Percentiles rank a stretch among this genome's conserved stretches.
Evolutionary conservation across 2,888 invertebrate genomes (phyloP).

Genomic region (Deilephila elpenor): DNA sequence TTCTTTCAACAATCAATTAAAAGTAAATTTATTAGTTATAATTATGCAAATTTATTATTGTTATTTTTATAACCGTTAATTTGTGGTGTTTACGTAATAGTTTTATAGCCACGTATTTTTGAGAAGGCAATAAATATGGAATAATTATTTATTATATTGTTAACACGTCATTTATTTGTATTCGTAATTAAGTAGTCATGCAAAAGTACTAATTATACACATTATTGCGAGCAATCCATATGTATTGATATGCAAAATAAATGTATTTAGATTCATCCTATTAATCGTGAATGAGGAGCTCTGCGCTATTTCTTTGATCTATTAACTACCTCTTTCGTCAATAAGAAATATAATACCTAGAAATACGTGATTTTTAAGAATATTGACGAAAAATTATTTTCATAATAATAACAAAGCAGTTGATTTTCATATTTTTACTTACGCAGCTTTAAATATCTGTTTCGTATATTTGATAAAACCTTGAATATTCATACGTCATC

Average conservation of each 20-base stretch:
- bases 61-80: constrained; percentile 22
- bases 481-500: neutral
- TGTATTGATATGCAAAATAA: neutral
- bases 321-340: too few relatives aligned
- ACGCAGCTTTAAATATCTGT: too few relatives aligned
- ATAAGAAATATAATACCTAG: too few relatives aligned
- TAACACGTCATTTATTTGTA: neutral
- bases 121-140: neutral
- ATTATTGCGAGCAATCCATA: neutral
- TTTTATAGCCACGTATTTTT: neutral
- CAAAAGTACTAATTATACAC: neutral
- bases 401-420: too few relatives aligned
- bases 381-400: too few relatives aligned
- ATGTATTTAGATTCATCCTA: neutral
- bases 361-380: too few relatives aligned
- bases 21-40: neutral
- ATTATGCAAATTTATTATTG: constrained; percentile 22
- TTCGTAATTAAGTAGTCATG: neutral
- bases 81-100: constrained; percentile 10
- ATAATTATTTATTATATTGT: constrained; percentile 11
- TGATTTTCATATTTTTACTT: too few relatives aligned
- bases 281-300: too few relatives aligned
- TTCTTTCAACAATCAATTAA: constrained; percentile 10
- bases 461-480: too few relatives aligned
- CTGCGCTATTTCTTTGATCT: too few relatives aligned